Conservation (phyloP, 2,888 invertebrate species). For the Conistra vaccinii region DNA sequence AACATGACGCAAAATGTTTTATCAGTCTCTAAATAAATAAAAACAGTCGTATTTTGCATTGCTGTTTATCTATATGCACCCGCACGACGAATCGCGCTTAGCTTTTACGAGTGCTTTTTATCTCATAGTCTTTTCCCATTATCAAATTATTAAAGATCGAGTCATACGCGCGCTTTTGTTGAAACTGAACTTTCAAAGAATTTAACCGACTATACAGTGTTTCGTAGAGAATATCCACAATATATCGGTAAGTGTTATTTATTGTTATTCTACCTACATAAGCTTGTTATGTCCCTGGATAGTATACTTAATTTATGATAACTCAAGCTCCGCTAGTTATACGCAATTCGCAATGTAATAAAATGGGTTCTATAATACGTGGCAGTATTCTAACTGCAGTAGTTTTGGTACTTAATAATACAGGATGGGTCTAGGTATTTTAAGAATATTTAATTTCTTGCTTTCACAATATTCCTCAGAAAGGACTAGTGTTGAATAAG, state of each 20-base stretch:
- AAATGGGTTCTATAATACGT: neutral
- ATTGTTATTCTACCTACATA: neutral
- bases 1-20: neutral
- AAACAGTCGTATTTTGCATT: neutral
- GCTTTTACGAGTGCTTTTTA: conserved; percentile 4
- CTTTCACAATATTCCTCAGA: neutral
- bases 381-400: too few species aligned
- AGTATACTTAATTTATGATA: neutral
- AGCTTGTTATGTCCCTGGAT: neutral
- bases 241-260: conserved; percentile 16
- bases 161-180: conserved; percentile 21
- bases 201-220: too few species aligned
- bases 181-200: conserved; percentile 4
- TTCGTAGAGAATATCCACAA: neutral
- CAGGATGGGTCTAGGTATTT: neutral
- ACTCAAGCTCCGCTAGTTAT: neutral
- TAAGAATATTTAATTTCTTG: neutral
- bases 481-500: neutral
- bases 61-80: conserved; percentile 1
- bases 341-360: neutral
- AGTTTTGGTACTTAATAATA: neutral
- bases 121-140: conserved; percentile 3
- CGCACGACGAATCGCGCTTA: neutral
- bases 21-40: neutral
- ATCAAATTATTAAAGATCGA: conserved; percentile 6